Conservation (phyloP, 2,888 invertebrate species). For the Lasioglossum morio region DNA sequence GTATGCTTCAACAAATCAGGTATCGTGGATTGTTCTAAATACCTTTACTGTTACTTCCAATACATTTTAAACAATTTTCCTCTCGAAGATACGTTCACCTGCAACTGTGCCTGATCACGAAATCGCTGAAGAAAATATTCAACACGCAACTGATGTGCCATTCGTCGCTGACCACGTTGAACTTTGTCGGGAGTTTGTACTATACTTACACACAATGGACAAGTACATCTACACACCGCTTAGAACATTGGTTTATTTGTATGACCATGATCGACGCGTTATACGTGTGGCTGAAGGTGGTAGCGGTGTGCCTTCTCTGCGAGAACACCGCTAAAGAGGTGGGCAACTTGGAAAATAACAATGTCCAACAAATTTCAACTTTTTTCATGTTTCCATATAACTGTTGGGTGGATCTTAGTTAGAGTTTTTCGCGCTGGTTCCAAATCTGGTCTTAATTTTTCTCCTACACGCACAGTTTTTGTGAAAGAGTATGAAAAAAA, state of each 20-base stretch:
- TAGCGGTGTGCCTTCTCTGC: neutral
- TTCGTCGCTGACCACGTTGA: accelerated
- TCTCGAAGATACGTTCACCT: neutral
- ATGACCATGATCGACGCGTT: too few relatives aligned
- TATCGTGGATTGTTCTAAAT: neutral
- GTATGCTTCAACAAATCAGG: neutral
- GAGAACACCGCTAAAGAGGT: neutral
- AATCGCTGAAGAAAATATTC: neutral
- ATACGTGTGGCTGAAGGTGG: neutral
- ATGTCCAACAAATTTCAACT: too few relatives aligned
- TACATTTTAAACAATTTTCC: too few relatives aligned
- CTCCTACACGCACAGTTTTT: too few relatives aligned
- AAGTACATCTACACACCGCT: too few relatives aligned
- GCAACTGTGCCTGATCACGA: neutral
- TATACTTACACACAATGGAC: neutral
- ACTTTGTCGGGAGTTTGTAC: neutral
- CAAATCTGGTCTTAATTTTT: too few relatives aligned
- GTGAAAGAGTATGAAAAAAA: too few relatives aligned
- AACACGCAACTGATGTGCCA: neutral
- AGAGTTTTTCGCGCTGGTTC: too few relatives aligned
- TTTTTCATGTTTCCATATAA: too few relatives aligned
- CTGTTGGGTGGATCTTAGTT: too few relatives aligned
- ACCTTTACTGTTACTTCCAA: too few relatives aligned
- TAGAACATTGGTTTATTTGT: too few relatives aligned
- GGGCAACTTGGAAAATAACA: neutral